Conservation (phyloP, 2,888 invertebrate genomes). For the Lypha dubia region DNA sequence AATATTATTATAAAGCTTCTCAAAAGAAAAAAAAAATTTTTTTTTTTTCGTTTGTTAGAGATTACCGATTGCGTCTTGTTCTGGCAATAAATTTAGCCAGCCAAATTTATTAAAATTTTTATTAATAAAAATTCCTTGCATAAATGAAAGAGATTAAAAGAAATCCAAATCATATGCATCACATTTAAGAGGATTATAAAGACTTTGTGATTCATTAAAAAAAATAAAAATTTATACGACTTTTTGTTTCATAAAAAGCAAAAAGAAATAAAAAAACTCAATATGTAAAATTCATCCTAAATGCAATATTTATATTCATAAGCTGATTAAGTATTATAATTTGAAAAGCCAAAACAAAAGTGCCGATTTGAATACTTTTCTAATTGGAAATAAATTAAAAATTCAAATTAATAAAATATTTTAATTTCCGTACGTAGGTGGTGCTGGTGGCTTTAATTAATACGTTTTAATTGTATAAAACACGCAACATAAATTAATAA, state of each 20-base stretch:
- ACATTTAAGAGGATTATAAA: constrained; percentile 53
- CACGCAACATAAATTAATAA: constrained; percentile 8
- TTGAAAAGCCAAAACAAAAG: background rate
- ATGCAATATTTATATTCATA: constrained; percentile 37
- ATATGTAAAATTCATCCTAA: constrained; percentile 20
- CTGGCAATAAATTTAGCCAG: background rate
- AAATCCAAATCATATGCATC: background rate
- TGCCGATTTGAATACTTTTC: constrained; percentile 7
- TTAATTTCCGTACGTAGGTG: constrained; percentile 28
- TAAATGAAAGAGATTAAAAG: background rate
- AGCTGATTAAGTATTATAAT: constrained; percentile 53
- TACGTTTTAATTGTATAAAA: constrained; percentile 8
- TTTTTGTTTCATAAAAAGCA: background rate
- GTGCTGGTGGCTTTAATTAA: background rate
- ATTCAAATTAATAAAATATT: constrained; percentile 15
- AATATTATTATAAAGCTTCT: no score
- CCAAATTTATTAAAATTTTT: background rate
- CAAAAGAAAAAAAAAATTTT: no score
- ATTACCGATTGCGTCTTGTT: no score
- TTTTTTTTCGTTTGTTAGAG: no score
- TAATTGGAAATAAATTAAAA: constrained; percentile 40
- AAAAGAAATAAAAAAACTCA: background rate
- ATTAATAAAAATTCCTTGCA: background rate
- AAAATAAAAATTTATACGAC: background rate
- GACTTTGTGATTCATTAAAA: constrained; percentile 21